phyloP scores from a whole-genome alignment of 2,113 vertebrate species.

The Hemicordylus capensis region DNA sequence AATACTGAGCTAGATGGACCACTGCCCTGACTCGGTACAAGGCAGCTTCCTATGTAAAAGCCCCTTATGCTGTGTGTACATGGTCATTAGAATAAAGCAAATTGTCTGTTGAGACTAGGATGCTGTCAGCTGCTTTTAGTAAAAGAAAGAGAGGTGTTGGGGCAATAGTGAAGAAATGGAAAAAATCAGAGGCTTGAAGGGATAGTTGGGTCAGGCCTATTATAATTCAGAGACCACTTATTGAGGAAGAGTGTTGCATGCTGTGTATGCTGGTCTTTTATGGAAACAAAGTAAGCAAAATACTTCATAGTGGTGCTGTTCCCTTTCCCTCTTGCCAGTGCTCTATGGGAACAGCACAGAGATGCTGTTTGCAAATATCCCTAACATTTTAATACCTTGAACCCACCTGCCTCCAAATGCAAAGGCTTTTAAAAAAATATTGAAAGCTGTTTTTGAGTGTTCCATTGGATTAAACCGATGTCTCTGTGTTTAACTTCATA shows the following conservation, averaged over 20 bases:
- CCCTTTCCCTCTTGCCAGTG: neutral
- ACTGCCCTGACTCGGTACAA: no score
- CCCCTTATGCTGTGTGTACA: neutral
- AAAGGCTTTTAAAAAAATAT: neutral
- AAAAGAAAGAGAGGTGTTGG: neutral
- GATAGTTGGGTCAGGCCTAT: neutral
- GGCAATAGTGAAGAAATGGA: neutral
- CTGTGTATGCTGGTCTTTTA: neutral
- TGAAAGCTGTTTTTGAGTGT: neutral
- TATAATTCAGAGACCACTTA: neutral
- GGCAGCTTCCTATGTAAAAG: no score
- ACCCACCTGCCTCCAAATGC: neutral
- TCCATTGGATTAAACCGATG: neutral
- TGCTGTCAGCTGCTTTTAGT: neutral
- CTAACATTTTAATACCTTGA: neutral
- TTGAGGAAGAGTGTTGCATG: neutral
- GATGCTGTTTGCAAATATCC: neutral
- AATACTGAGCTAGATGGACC: no score
- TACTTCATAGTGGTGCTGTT: no score
- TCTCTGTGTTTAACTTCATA: neutral
- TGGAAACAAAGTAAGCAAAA: neutral
- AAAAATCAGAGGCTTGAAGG: neutral
- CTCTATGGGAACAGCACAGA: neutral
- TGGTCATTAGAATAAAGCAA: neutral
- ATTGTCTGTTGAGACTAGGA: neutral